Base-by-base conservation (phyloP, 2,797 vertebrate genomes). In the Sebastes dallii region DNA sequence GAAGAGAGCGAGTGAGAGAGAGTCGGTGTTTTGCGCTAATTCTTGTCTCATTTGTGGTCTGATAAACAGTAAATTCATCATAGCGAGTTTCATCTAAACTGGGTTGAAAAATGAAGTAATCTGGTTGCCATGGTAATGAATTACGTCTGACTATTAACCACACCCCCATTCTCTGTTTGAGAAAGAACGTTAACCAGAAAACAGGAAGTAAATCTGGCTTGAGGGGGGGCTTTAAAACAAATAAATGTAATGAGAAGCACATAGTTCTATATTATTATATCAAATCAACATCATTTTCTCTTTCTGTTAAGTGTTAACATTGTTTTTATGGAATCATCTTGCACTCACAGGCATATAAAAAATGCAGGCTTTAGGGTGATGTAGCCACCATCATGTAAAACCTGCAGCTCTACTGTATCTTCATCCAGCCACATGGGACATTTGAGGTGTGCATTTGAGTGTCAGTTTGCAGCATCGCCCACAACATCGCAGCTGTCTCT, bases 401-500 rank as follows among this genome's bases (percentile, higher is more conserved):
- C 24, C 25, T 67, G 59, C 75, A 76, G n/a, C 50, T 20, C 18
- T 25, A 5, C 50, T 34, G 20, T 39, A 66, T 25, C 30, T 64
- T 59, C 30, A 58, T 69, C 24, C n/a, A 29, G 52, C 20, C n/a
- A 8, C 62, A 42, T 6, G n/a, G 39, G 30, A 73, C 62, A 50
- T 42, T 42, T 42, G 30, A 60, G 20, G n/a, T 72, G 52, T 36
- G 14, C 58, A 27, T 75, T 54, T 59, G 30, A 80, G 34, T 65
- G 42, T 18, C 61, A 60, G 71, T 77, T 77, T 83, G 34, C 78
- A 25, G 11, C 60, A 67, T 89, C 71, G 27, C 60, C 81, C 81
- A 82, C 77, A 29, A 68, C 36, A 9, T 39, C 10, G 29, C 80
- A 60, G 68, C 58, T 72, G 71, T 50, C 16, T 81, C 34, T 60